Conservation (phyloP, 2,888 invertebrate species). For the Cephus sareptanus region DNA sequence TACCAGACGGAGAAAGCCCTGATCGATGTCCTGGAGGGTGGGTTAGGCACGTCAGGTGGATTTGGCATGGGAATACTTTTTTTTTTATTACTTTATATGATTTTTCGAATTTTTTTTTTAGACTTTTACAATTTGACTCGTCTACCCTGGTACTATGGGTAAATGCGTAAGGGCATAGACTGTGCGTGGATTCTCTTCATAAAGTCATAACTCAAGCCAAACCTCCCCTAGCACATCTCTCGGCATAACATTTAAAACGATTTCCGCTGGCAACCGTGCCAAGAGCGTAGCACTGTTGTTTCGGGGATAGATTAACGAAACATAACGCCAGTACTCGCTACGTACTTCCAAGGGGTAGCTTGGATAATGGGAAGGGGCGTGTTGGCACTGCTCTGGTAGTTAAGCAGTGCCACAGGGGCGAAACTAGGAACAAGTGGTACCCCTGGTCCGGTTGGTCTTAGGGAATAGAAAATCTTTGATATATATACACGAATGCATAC, state of each 20-base stretch:
- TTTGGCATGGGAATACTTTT: constrained; percentile 7
- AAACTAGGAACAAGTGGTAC: background rate
- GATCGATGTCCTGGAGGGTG: background rate
- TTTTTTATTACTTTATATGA: background rate
- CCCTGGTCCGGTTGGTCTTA: background rate
- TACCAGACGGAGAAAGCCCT: background rate
- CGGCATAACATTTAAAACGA: constrained; percentile 66
- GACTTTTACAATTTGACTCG: background rate
- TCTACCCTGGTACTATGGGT: background rate
- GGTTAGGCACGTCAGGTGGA: background rate
- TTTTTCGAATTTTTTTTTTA: background rate
- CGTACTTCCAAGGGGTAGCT: constrained; percentile 55
- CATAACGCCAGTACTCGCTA: constrained; percentile 61
- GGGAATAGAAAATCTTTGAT: background rate
- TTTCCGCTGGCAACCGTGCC: constrained; percentile 65
- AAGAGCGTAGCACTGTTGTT: constrained; percentile 63
- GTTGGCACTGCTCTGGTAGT: constrained; percentile 61
- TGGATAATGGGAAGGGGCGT: constrained; percentile 56
- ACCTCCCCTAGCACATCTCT: constrained; percentile 54
- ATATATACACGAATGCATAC: background rate
- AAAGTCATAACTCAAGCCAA: constrained; percentile 62
- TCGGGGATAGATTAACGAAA: constrained; percentile 66
- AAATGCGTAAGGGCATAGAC: constrained; percentile 12
- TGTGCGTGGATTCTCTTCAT: constrained; percentile 54
- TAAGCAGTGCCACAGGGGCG: constrained; percentile 44